Evolutionary conservation across 2,797 vertebrate genomes (phyloP), one percentile per base, ranked within the genome.

Genomic region (Mustela erminea): DNA sequence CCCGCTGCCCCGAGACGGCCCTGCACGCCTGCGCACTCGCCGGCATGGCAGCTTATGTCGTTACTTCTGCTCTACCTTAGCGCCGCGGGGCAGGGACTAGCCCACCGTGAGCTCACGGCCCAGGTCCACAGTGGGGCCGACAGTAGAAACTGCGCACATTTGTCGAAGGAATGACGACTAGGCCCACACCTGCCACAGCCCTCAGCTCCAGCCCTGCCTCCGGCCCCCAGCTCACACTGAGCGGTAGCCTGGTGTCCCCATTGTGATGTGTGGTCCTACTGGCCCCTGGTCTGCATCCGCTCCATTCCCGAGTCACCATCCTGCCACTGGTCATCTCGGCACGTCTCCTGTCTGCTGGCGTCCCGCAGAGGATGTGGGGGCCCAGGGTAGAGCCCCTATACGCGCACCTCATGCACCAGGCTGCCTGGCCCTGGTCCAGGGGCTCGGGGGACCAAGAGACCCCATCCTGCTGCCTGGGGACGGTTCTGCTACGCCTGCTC

Each of bases 231-330:
- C 32, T 13, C 62, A 10, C 74, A 18, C 62, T 0, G 29, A n/a
- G 62, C 2, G 29, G 7, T 0, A 29, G 82, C 66, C 18, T 7
- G 32, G 7, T 2, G 38, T n/a, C 49, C 23, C 25, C n/a, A 56
- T 2, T 5, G 54, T 12, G 27, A 21, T 1, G 29, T 3, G 12
- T 10, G 8, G 0, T 3, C 60, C 23, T 41, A 13, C 32, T 0
- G 41, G 46, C 52, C 68, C 80, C 23, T 41, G 49, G 66, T 10
- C 5, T 21, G n/a, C 38, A 5, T 14, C 27, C 21, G 32, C 52
- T 29, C n/a, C 29, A 3, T 20, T 35, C 43, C 7, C 29, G 94
- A 20, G 72, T 32, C 5, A 2, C 32, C 12, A 25, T 17, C 56
- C n/a, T n/a, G 32, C 32, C 46, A 13, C 46, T 2, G 17, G 23